Evolutionary conservation across 1,140 invertebrate genomes (phyloP).

Genomic region (Probaryconus sp.): DNA sequence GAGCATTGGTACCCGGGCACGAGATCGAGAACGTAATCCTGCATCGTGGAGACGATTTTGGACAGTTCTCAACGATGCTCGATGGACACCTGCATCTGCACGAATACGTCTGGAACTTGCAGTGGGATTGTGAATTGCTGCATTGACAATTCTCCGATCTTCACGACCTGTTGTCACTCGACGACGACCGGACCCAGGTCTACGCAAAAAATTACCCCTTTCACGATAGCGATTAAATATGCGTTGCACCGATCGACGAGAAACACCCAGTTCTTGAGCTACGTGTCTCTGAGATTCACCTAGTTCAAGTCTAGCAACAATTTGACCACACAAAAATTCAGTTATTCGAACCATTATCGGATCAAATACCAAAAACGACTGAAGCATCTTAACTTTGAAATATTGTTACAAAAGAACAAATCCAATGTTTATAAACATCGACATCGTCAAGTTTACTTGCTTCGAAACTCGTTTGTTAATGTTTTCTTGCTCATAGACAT

Average conservation of each 20-base stretch:
- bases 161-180: neutral
- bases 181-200: neutral
- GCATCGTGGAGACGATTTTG: neutral
- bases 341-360: too few species aligned
- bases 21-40: neutral
- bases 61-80: too few species aligned
- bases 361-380: too few species aligned
- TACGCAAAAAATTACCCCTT: neutral
- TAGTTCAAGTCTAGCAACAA: neutral
- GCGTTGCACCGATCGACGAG: neutral
- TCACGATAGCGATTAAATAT: neutral
- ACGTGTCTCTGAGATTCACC: neutral
- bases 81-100: neutral
- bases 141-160: neutral
- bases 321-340: too few species aligned
- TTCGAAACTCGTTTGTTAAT: too few species aligned
- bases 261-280: neutral
- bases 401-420: too few species aligned
- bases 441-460: too few species aligned
- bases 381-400: too few species aligned
- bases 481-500: too few species aligned
- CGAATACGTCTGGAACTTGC: neutral
- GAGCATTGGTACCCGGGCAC: neutral
- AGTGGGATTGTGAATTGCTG: neutral
- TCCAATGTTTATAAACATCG: too few species aligned